Evolutionary conservation across 2,888 invertebrate species (phyloP).

Genomic region (Andricus curvator): DNA sequence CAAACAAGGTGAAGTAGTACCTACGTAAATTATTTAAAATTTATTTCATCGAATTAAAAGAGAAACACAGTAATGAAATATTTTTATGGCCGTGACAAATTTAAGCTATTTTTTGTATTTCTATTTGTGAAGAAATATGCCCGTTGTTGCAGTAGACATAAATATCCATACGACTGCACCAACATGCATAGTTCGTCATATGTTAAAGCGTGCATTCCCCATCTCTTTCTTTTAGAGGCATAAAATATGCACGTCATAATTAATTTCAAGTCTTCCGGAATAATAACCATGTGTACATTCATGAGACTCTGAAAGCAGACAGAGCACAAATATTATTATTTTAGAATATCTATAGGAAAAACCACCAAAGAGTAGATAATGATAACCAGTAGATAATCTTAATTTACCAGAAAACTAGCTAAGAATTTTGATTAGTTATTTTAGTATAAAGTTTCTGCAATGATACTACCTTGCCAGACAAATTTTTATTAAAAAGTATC

Average conservation of each 20-base stretch:
- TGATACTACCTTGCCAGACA: too few relatives aligned
- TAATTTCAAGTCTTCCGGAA: constrained; percentile 24
- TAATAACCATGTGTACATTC: neutral
- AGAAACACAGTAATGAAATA: constrained; percentile 32
- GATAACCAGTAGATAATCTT: neutral
- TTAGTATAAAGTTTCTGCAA: neutral
- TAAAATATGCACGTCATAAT: constrained; percentile 27
- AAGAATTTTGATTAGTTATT: neutral
- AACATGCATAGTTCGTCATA: constrained; percentile 31
- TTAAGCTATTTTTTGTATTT: constrained; percentile 23
- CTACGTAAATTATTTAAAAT: constrained; percentile 23
- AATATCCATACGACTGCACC: constrained; percentile 19
- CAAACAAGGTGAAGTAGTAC: neutral
- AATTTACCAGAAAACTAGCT: neutral
- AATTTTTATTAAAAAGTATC: too few relatives aligned
- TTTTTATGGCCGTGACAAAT: constrained; percentile 34
- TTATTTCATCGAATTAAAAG: constrained; percentile 35
- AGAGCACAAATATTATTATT: neutral
- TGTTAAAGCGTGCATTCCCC: constrained; percentile 23
- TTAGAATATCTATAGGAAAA: too few relatives aligned
- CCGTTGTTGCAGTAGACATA: constrained; percentile 6
- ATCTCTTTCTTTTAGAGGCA: constrained; percentile 21
- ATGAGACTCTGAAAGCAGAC: neutral
- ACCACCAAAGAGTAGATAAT: neutral
- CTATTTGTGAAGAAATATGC: constrained; percentile 21